Evolutionary conservation across 2,797 vertebrate species (phyloP), one percentile per base, ranked within the genome.

Genomic region (Amphiprion clarkii): DNA sequence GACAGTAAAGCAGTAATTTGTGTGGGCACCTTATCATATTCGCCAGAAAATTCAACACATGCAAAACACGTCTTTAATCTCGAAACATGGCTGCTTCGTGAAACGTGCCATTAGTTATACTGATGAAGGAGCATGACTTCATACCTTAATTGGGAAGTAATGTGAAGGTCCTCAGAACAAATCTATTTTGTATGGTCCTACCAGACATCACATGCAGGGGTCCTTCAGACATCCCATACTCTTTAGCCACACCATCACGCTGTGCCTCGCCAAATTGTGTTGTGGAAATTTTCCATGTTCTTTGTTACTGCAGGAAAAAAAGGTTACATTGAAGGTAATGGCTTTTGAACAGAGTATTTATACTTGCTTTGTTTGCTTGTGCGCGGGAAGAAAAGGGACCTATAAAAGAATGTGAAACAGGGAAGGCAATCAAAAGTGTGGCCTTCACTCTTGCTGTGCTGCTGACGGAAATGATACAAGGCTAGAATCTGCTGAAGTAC

Each of bases 81-180:
- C 44, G 29, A 71, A 90, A 90, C 88, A 79, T 76, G 92, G 71
- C 79, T 52, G 56, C 16, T 62, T 87, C 53, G 23, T 79, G 90
- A 89, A 92, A 90, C 46, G 76, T 80, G 79, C 86, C 88, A 93
- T 93, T 91, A 87, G 92, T 91, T 92, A 82, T 89, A 88, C 90
- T 91, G 91, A 92, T 92, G 88, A 91, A 89, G 87, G 68, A 90
- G 89, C 93, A 92, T 94, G 92, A 92, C 93, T 92, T 92, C 92
- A 89, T 93, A 91, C 93, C 83, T 89, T 93, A 92, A 93, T 94
- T 92, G 89, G 63, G 73, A 87, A 73, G 87, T 81, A 89, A 92
- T 89, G 87, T 54, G 71, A 89, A 83, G 89, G 90, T 88, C 89
- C 74, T 93, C 92, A 89, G 88, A 93, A 87, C 89, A 90, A 94